Conservation (phyloP, 2,888 invertebrate species). For the Blera fallax region DNA sequence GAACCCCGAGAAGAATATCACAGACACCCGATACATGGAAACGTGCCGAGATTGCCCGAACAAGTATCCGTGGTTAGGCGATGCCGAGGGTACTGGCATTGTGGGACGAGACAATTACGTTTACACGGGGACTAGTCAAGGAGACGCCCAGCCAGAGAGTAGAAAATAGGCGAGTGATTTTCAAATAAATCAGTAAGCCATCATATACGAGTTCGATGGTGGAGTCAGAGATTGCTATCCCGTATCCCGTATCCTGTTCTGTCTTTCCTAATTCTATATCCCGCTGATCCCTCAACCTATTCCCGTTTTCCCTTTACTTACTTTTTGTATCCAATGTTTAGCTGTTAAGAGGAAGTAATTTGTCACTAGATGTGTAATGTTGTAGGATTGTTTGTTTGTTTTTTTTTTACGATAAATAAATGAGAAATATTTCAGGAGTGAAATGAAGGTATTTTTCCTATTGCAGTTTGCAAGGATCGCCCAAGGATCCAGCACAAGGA, state of each 20-base stretch:
- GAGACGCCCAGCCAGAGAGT: constrained; percentile 60
- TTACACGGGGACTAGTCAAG: constrained; percentile 74
- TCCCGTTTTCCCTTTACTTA: constrained; percentile 19
- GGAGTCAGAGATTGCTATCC: constrained; percentile 52
- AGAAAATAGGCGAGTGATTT: constrained; percentile 44
- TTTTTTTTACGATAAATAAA: constrained; percentile 58
- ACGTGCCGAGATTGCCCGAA: constrained; percentile 93
- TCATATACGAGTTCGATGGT: constrained; percentile 15
- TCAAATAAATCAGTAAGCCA: constrained; percentile 9
- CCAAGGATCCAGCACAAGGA: too few relatives aligned
- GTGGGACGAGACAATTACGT: constrained; percentile 90
- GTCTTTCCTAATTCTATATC: constrained; percentile 16
- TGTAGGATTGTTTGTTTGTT: constrained; percentile 63
- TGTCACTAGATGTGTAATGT: constrained; percentile 69
- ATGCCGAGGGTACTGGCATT: constrained; percentile 91
- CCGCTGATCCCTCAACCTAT: neutral
- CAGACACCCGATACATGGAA: constrained; percentile 93
- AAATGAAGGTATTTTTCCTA: too few relatives aligned
- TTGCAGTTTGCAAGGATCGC: too few relatives aligned
- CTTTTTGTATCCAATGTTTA: constrained; percentile 42
- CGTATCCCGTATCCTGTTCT: constrained; percentile 20
- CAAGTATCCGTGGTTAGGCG: constrained; percentile 93
- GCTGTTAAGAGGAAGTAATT: constrained; percentile 59
- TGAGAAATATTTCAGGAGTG: constrained; percentile 49
- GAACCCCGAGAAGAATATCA: constrained; percentile 88